Evolutionary conservation across 2,888 invertebrate species (phyloP).

Genomic region (Antheraea yamamai): DNA sequence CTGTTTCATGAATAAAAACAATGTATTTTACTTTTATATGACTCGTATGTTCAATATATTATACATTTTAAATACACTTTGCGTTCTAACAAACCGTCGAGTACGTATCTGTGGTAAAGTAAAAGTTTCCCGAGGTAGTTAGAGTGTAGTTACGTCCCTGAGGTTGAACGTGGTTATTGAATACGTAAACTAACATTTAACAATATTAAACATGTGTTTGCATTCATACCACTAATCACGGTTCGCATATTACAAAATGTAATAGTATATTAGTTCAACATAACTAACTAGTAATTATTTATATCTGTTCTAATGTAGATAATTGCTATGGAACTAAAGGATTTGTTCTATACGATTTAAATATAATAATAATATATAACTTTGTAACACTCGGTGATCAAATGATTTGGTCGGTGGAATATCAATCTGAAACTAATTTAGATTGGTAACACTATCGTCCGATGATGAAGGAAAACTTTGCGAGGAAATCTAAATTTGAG

Average conservation of each 20-base stretch:
- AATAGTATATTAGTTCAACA: neutral
- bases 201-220: conserved; percentile 14
- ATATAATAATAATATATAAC: no score
- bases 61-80: neutral
- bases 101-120: conserved; percentile 1
- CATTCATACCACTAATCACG: conserved; percentile 13
- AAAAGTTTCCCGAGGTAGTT: conserved; percentile 20
- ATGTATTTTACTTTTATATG: no score
- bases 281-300: neutral
- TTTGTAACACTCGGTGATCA: no score
- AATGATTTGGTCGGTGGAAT: no score
- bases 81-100: neutral
- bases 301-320: neutral
- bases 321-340: no score
- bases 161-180: conserved; percentile 16
- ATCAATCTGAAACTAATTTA: no score
- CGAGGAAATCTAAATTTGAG: no score
- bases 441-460: no score
- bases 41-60: neutral
- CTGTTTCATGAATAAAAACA: no score
- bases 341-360: no score
- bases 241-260: neutral
- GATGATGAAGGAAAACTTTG: no score
- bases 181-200: conserved; percentile 18
- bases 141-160: conserved; percentile 17